These are phyloP conservation scores for Paradisaea rubra DNA, from an alignment of 2,113 vertebrate genomes.

Conservation along the genomic window DNA sequence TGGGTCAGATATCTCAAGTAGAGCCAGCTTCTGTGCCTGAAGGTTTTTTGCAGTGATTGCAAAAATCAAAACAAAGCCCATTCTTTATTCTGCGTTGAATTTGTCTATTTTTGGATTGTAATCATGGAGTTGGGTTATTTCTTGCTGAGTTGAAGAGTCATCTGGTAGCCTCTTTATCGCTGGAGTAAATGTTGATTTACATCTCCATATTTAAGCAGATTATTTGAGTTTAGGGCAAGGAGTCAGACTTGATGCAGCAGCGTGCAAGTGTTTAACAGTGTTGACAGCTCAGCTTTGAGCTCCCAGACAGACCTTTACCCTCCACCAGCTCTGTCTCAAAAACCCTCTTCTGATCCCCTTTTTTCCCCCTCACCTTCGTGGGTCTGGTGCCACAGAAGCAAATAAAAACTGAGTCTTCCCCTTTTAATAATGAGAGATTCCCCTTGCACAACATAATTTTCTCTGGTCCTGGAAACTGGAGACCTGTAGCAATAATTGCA, in stretches of 20 bases:
- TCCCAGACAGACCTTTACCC: not conserved
- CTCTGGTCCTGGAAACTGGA: not conserved
- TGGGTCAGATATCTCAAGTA: not conserved
- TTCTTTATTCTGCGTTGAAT: not conserved
- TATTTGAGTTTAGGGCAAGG: not conserved
- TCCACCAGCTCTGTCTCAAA: not conserved
- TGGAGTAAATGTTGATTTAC: not conserved
- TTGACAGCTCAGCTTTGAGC: not conserved
- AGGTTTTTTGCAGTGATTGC: not conserved
- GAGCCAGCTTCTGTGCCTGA: not conserved
- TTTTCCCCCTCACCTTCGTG: rapidly evolving
- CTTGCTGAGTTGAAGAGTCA: not conserved
- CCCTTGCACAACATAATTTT: slow-evolving; percentile 17
- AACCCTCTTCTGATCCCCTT: not conserved
- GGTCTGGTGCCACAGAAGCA: not conserved
- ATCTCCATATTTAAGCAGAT: not conserved
- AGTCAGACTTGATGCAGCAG: not conserved
- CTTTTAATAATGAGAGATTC: slow-evolving; percentile 37
- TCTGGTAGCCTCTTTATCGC: not conserved
- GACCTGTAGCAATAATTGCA: slow-evolving; percentile 41
- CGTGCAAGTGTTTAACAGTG: not conserved
- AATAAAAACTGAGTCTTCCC: not conserved
- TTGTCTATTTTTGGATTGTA: not conserved
- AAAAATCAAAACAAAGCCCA: not conserved
- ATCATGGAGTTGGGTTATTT: not conserved